Evolutionary conservation across 2,113 vertebrate species (phyloP).

Genomic region (Grammomys surdaster): DNA sequence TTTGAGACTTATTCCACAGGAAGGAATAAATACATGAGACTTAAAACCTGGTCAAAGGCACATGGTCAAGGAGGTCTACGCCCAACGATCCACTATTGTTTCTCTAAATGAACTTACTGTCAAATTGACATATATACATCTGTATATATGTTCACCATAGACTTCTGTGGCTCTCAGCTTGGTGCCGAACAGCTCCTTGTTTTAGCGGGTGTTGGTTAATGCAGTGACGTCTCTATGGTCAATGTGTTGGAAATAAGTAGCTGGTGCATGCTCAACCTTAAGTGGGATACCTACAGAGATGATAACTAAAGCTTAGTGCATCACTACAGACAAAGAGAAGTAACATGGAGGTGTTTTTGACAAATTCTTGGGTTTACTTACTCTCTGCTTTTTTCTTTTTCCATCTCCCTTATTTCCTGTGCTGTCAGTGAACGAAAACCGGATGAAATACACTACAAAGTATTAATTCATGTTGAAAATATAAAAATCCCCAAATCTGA

Average conservation of each 20-base stretch:
- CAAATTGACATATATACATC: no score
- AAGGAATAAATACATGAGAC: background rate
- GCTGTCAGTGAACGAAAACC: background rate
- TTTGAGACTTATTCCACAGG: background rate
- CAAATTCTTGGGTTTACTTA: background rate
- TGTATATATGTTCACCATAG: background rate
- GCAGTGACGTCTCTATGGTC: background rate
- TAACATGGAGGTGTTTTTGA: background rate
- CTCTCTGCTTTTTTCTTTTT: background rate
- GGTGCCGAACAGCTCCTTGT: background rate
- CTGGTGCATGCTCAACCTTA: background rate
- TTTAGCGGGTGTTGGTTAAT: background rate
- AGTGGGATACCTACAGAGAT: background rate
- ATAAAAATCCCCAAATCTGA: background rate
- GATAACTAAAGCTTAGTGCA: background rate
- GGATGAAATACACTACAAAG: background rate
- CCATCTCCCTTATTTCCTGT: background rate
- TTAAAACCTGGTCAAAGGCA: background rate
- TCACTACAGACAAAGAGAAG: background rate
- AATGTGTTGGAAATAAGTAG: background rate
- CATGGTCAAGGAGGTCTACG: background rate
- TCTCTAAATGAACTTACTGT: background rate
- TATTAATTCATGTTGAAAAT: slow-evolving; percentile 15
- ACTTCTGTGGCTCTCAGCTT: background rate
- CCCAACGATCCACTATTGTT: background rate